phyloP scores from a whole-genome alignment of 2,888 invertebrate species.

The Dusona sp. region DNA sequence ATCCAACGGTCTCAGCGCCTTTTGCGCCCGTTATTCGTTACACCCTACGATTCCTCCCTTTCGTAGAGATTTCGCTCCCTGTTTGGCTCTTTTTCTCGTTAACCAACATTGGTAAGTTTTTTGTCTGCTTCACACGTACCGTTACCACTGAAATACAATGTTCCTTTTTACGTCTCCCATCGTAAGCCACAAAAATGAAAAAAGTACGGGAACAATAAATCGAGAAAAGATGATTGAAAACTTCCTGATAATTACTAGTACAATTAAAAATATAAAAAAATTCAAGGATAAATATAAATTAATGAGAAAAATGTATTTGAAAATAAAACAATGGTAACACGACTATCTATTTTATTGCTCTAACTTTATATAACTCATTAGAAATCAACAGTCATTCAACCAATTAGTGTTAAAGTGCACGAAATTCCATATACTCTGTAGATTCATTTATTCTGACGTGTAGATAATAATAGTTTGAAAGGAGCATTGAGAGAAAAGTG shows the following conservation, averaged over 20 bases:
- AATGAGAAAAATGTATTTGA: too few relatives aligned
- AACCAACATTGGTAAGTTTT: conserved; percentile 4
- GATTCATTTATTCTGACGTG: neutral
- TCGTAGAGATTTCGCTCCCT: neutral
- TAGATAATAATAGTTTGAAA: neutral
- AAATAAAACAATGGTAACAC: too few relatives aligned
- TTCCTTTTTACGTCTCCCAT: neutral
- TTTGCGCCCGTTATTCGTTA: conserved; percentile 54
- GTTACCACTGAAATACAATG: neutral
- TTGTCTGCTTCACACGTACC: neutral
- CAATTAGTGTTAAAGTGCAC: neutral
- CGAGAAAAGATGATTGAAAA: neutral
- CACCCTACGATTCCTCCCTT: neutral
- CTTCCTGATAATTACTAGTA: neutral
- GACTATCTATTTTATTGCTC: too few relatives aligned
- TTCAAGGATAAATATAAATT: neutral
- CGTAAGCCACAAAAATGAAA: neutral
- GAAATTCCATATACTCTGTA: neutral
- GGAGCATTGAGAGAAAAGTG: conserved; percentile 4
- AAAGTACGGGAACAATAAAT: neutral
- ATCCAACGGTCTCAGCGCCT: conserved; percentile 77
- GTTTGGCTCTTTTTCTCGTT: neutral
- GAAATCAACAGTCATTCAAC: neutral
- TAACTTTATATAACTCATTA: too few relatives aligned
- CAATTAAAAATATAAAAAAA: neutral